phyloP scores from a whole-genome alignment of 2,113 vertebrate genomes.

The Dipodomys merriami region DNA sequence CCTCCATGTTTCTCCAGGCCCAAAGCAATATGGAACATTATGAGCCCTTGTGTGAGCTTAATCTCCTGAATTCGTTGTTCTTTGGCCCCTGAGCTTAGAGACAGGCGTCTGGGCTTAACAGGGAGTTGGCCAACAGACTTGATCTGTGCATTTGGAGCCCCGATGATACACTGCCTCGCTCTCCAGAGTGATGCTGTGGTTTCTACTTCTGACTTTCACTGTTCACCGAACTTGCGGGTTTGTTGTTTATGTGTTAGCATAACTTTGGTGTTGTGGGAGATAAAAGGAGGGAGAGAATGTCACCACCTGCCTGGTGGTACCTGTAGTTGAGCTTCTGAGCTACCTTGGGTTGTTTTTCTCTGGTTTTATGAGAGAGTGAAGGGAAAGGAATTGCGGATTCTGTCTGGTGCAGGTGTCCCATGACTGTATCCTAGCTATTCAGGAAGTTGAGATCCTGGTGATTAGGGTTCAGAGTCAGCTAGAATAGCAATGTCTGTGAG shows the following conservation, averaged over 20 bases:
- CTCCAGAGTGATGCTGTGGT: background rate
- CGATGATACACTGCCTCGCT: accelerated
- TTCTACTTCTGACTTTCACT: background rate
- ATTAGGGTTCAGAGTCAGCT: too few species aligned
- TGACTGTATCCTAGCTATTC: too few species aligned
- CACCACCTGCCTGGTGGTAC: background rate
- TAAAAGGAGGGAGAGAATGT: background rate
- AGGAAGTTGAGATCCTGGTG: too few species aligned
- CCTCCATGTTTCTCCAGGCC: background rate
- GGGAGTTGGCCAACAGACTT: accelerated
- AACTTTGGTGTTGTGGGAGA: too few species aligned
- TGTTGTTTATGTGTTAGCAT: background rate
- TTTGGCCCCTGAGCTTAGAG: background rate
- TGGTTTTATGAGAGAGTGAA: background rate
- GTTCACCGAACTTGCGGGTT: background rate
- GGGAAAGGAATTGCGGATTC: background rate
- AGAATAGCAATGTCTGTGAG: too few species aligned
- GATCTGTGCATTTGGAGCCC: background rate
- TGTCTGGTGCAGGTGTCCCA: too few species aligned
- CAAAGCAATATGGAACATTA: background rate
- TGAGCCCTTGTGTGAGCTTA: accelerated
- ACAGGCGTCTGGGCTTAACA: background rate
- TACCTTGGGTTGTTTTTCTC: background rate
- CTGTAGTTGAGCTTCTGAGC: background rate
- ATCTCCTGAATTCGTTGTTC: background rate